Evolutionary conservation across 2,113 vertebrate species (phyloP), one percentile per base, ranked within the genome.

Genomic region (Odontophorus gujanensis): DNA sequence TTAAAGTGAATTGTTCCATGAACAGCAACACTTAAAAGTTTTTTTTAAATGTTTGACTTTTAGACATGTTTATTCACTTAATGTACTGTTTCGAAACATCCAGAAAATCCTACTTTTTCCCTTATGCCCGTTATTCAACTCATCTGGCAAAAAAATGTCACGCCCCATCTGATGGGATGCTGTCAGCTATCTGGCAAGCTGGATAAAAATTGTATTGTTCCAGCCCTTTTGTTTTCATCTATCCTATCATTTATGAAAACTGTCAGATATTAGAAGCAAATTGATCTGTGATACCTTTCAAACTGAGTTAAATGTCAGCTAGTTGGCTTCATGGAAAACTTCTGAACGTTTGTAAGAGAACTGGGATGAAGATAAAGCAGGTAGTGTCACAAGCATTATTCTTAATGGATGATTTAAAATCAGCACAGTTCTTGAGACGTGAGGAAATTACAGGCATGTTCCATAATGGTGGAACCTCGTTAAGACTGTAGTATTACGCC

Each of bases 271-370:
- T 55, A 63, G 47, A 55, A 87, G 68, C 63, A 92, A 28, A 3
- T 22, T 63, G 0, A 11, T 45, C 43, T 88, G 34, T 0, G 0
- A 48, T 48, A 57, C 34, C 8, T 59, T 24, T 90, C 34, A 76
- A 65, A 80, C 25, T 76, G 13, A 6, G n/a, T 5, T 81, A 42
- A 18, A 18, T 19, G 17, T 62, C 59, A 22, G 62, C 26, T 55
- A 74, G 0, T 18, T 90, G 53, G 45, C 45, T 90, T 90, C 45
- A 51, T 20, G 69, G 25, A 25, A 61, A 57, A 21, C 34, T 80
- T 82, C 42, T 51, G 48, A 72, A 69, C 13, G 19, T 86, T 45
- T 90, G 13, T 22, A 45, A 86, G 55, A 84, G n/a, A 53, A 36
- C 1, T 1, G 1, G 24, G 25, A 61, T 88, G 48, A 48, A 85